phyloP scores from a whole-genome alignment of 2,888 invertebrate genomes.

The Drosophila engyochracea region DNA sequence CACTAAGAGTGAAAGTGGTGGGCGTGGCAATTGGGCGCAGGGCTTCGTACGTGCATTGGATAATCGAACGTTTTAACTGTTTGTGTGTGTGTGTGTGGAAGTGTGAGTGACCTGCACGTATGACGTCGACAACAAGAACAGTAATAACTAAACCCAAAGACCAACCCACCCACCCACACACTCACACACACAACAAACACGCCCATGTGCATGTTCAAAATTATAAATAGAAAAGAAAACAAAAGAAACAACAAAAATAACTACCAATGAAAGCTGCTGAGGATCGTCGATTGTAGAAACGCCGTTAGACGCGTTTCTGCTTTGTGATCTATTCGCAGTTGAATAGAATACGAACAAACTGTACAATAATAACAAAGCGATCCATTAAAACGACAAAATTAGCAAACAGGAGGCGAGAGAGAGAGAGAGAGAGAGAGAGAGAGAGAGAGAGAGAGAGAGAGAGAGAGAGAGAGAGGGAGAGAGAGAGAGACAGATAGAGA shows the following conservation, averaged over 20 bases:
- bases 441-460: background rate
- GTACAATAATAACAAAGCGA: slow-evolving; percentile 37
- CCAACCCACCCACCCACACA: slow-evolving; percentile 38
- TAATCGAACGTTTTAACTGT: slow-evolving; percentile 12
- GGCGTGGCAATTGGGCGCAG: slow-evolving; percentile 23
- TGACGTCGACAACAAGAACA: slow-evolving; percentile 13
- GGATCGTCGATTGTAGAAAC: slow-evolving; percentile 26
- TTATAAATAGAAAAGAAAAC: slow-evolving; percentile 29
- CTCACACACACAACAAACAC: slow-evolving; percentile 48
- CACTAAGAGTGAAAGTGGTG: slow-evolving; percentile 42
- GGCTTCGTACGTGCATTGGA: slow-evolving; percentile 19
- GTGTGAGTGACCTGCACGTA: slow-evolving; percentile 37
- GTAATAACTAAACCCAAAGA: slow-evolving; percentile 11
- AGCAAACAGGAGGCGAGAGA: background rate
- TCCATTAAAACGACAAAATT: slow-evolving; percentile 9
- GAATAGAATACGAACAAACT: slow-evolving; percentile 49
- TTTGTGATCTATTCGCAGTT: slow-evolving; percentile 52
- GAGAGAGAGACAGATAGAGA: background rate
- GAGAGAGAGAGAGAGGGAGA: background rate
- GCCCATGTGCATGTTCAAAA: slow-evolving; percentile 60
- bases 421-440: background rate
- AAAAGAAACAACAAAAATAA: background rate
- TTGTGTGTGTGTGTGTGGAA: background rate
- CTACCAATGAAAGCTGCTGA: slow-evolving; percentile 25
- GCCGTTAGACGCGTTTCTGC: slow-evolving; percentile 27